These are phyloP conservation scores for Plebejus melissa DNA, from an alignment of 2,888 invertebrate species.

Conservation along the genomic window DNA sequence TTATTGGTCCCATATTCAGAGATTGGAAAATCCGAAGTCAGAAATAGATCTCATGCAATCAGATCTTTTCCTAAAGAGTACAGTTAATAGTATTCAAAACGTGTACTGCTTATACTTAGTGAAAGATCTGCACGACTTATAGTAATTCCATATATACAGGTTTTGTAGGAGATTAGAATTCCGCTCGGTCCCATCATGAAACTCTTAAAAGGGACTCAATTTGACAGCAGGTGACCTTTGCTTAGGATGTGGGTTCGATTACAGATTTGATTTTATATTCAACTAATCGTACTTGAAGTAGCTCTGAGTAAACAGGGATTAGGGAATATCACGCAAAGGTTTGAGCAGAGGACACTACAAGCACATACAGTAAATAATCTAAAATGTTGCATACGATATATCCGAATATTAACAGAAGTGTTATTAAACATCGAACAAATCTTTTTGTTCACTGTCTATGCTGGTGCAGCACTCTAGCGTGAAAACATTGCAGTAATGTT, in stretches of 20 bases:
- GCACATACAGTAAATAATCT: too few species aligned
- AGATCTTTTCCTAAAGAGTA: constrained; percentile 32
- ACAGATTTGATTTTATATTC: constrained; percentile 2
- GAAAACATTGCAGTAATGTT: too few species aligned
- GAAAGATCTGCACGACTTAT: constrained; percentile 70
- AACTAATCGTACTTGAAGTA: neutral
- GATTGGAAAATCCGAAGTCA: constrained; percentile 8
- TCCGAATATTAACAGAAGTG: too few species aligned
- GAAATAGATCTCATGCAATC: constrained; percentile 27
- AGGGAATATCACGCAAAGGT: too few species aligned
- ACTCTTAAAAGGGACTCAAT: constrained; percentile 6
- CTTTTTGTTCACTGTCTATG: too few species aligned
- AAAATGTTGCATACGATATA: too few species aligned
- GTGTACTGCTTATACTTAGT: constrained; percentile 73
- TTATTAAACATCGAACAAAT: too few species aligned
- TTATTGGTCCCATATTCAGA: constrained; percentile 23
- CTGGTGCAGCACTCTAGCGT: too few species aligned
- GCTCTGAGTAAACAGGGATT: neutral
- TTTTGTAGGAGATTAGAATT: neutral
- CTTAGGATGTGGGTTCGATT: constrained; percentile 2
- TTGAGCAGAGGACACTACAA: too few species aligned
- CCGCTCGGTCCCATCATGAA: neutral
- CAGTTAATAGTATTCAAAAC: constrained; percentile 56
- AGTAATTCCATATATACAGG: constrained; percentile 59
- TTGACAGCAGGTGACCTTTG: constrained; percentile 9